Evolutionary conservation across 64 coral and sea anemone genomes (phyloP), one percentile per base, ranked within the genome.

Genomic region (Montipora cactus): DNA sequence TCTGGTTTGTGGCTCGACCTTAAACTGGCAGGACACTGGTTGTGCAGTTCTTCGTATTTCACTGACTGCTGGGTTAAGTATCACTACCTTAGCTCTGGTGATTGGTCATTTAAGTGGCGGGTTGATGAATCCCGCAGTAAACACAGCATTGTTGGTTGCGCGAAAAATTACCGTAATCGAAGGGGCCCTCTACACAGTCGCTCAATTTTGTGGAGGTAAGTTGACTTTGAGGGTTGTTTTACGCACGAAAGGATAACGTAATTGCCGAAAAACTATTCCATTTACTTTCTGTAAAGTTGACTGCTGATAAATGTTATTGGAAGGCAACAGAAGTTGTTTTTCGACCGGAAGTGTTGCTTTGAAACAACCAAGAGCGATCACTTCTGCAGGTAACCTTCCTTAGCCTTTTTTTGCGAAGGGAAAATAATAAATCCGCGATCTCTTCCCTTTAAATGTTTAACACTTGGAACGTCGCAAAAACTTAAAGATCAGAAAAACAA

Each of bases 31-130:
- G 10, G 47, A 25, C 9, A 25, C 16, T 1, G 47, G 79, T 78
- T 62, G 70, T 20, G 48, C 68, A 4, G 67, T 95, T n/a, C 21
- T 71, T 2, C 93, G 83, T 68, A 78, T 95, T 76, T 84, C 93
- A 44, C 28, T 95, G 3, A 85, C 87, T 44, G 89, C 89, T 16
- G 93, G 93, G 25, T 58, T 95, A 2, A 95, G 79, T 9, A 90
- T 95, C 19, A 70, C 93, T 0, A 90, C 88, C 12, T 47, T 95
- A 14, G 93, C 79, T 0, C 72, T 95, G 50, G 53, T 79, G 0
- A 90, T 90, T 10, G 89, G 93, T 10, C 93, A 95, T 15, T 80
- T 90, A 0, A 95, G 79, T 45, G 93, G 93, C 10, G 93, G 93
- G 5, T 53, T 86, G 0, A 85, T 95, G 4, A 95, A 95, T 45